Conservation (phyloP, 2,888 invertebrate genomes). For the Apodemia zela region DNA sequence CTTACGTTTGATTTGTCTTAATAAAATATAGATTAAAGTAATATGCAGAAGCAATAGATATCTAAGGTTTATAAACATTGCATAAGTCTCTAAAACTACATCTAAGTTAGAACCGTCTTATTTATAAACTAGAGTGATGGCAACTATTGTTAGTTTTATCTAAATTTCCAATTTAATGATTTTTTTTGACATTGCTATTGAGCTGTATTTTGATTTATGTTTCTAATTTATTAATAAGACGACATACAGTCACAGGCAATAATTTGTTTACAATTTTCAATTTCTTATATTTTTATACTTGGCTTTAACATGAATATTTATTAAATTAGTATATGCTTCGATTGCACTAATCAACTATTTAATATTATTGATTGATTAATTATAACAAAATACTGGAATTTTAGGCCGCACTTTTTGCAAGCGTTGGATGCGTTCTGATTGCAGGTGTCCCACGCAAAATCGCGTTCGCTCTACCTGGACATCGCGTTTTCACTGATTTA, state of each 20-base stretch:
- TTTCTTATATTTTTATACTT: background rate
- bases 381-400: no score
- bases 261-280: constrained; percentile 1
- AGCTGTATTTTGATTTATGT: constrained; percentile 19
- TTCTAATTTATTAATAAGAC: constrained; percentile 20
- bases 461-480: no score
- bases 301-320: background rate
- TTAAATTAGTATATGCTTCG: background rate
- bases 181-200: background rate
- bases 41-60: constrained; percentile 24
- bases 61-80: constrained; percentile 25
- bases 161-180: background rate
- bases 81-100: constrained; percentile 33
- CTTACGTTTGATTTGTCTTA: constrained; percentile 35
- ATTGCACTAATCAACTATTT: no score
- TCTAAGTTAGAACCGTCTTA: constrained; percentile 36
- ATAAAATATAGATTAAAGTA: constrained; percentile 21
- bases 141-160: background rate
- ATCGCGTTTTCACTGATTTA: no score
- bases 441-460: no score
- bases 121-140: constrained; percentile 3
- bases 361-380: no score
- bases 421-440: no score
- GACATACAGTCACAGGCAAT: background rate
- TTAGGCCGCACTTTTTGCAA: no score